These are phyloP conservation scores for Diplolepis rosae DNA, from an alignment of 2,888 invertebrate species.

Conservation along the genomic window DNA sequence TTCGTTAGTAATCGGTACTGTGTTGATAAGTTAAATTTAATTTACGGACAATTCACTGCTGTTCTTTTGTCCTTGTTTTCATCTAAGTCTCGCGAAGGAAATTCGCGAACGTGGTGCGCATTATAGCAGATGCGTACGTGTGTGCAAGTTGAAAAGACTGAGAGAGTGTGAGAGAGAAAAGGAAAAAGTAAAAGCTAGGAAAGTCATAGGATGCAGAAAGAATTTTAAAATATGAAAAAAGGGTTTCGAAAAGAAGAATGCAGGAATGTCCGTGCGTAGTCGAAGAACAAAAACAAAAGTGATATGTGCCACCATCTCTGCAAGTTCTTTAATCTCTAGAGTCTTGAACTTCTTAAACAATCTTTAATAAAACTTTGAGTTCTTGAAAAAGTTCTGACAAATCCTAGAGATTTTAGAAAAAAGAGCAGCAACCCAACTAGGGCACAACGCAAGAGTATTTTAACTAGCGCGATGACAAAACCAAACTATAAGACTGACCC, in stretches of 20 bases:
- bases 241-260: constrained; percentile 24
- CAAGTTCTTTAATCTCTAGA: constrained; percentile 50
- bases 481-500: constrained; percentile 69
- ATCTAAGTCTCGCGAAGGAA: constrained; percentile 42
- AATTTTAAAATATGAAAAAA: too few relatives aligned
- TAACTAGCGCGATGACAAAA: constrained; percentile 53
- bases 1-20: constrained; percentile 50
- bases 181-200: constrained; percentile 40
- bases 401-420: background rate
- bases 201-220: constrained; percentile 41
- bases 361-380: background rate
- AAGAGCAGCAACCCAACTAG: constrained; percentile 39
- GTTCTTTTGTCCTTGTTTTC: constrained; percentile 40
- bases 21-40: constrained; percentile 31
- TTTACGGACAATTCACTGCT: constrained; percentile 11
- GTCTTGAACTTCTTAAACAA: constrained; percentile 33
- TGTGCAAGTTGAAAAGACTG: constrained; percentile 45
- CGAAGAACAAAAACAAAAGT: constrained; percentile 38
- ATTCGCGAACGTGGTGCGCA: constrained; percentile 51
- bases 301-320: constrained; percentile 58
- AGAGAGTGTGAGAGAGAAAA: constrained; percentile 34
- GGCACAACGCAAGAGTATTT: constrained; percentile 59
- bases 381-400: background rate
- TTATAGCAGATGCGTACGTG: constrained; percentile 41
- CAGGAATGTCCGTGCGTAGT: constrained; percentile 52